Conservation (phyloP, 2,888 invertebrate genomes). For the Koerneria pararmatus region DNA sequence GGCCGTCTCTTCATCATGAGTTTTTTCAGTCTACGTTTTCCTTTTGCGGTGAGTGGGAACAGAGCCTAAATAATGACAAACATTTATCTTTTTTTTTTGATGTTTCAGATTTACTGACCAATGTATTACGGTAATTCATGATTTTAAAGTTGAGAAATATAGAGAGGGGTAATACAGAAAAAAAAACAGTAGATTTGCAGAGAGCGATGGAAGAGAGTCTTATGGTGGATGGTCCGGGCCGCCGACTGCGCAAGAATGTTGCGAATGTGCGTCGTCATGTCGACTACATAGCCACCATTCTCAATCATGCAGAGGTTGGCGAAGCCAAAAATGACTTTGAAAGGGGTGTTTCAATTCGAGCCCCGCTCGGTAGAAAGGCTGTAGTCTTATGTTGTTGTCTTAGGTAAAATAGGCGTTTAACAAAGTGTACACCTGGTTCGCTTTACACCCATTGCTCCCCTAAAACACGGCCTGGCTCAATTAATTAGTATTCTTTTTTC, state of each 20-base stretch:
- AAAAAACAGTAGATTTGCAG: constrained; percentile 2
- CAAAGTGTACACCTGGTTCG: too few species aligned
- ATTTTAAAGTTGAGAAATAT: not conserved
- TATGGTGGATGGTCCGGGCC: constrained; percentile 49
- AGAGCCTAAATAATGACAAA: not conserved
- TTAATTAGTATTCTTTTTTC: too few species aligned
- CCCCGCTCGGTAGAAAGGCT: constrained; percentile 8
- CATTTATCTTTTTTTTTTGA: not conserved
- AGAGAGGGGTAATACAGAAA: not conserved
- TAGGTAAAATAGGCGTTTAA: too few species aligned
- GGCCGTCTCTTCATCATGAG: too few species aligned
- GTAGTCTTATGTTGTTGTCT: too few species aligned
- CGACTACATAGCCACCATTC: constrained; percentile 54
- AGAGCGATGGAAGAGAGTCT: constrained; percentile 23
- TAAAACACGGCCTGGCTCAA: too few species aligned
- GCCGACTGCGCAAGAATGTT: constrained; percentile 56
- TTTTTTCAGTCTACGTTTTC: not conserved
- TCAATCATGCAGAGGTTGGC: constrained; percentile 52
- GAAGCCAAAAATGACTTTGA: not conserved
- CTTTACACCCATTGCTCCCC: too few species aligned
- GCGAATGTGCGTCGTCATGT: constrained; percentile 58
- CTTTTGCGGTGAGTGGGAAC: not conserved
- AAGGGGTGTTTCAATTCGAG: constrained; percentile 2
- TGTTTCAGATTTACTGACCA: too few species aligned
- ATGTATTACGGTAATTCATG: not conserved